Conservation (phyloP, 2,797 vertebrate genomes). For the Tragopan temminckii region DNA sequence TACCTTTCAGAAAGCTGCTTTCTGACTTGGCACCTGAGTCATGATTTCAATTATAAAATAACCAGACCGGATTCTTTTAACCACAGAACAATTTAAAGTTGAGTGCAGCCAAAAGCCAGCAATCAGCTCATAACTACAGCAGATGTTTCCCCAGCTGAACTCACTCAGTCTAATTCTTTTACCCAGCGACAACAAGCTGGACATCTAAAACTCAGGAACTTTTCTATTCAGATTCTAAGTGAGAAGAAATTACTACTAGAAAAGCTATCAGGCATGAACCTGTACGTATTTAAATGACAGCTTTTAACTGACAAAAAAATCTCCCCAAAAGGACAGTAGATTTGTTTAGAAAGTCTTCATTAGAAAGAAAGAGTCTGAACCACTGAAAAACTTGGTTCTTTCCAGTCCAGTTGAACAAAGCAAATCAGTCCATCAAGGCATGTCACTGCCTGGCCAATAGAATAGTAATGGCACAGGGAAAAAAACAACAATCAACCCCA, state of each 20-base stretch:
- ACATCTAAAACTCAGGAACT: slow-evolving; percentile 16
- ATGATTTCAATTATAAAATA: neutral
- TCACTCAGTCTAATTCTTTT: slow-evolving; percentile 32
- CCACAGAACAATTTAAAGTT: slow-evolving; percentile 2
- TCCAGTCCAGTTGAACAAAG: neutral
- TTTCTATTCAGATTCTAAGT: neutral
- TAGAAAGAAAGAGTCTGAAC: neutral
- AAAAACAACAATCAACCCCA: fast-evolving
- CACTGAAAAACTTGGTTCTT: neutral
- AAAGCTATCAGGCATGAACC: neutral
- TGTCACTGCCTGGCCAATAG: neutral
- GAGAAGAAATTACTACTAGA: slow-evolving; percentile 11
- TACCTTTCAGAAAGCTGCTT: neutral
- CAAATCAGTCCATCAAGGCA: neutral
- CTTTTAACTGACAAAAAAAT: neutral
- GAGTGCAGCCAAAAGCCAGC: slow-evolving; percentile 20
- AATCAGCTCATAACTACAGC: slow-evolving; percentile 10
- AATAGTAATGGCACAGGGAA: neutral
- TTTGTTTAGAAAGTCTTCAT: neutral
- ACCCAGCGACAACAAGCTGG: neutral
- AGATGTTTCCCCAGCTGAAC: slow-evolving; percentile 61
- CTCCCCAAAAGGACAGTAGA: neutral
- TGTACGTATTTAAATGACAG: neutral
- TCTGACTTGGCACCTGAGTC: neutral
- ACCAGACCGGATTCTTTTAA: neutral